Evolutionary conservation across 2,113 vertebrate genomes (phyloP), one percentile per base, ranked within the genome.

Genomic region (Heterotis niloticus): DNA sequence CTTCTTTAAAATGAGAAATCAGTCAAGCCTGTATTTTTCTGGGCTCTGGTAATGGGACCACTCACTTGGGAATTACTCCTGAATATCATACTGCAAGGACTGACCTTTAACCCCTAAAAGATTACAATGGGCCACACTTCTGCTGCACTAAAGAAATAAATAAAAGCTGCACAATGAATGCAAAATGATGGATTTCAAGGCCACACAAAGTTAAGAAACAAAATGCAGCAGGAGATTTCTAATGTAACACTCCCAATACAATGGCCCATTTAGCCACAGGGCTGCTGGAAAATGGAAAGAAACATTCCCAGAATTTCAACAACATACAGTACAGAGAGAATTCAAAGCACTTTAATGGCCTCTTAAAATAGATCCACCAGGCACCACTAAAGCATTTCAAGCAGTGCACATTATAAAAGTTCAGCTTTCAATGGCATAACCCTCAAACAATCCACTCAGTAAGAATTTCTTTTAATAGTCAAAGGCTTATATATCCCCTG

Each of bases 1-100:
- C 79, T 79, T 23, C 84, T 79, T 83, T 81, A 84, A 80, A 80
- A 81, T 77, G 83, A 86, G 85, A 85, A 84, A 85, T 78, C 81
- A 80, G 79, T 83, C 83, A 83, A 85, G 82, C 87, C 84, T 80
- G 54, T 20, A 13, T 18, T 12, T 29, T 11, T 13, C 3, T 13
- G 67, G 24, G 1, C 23, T 24, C 24, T 62, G 56, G 14, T 75
- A 75, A 75, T 75, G 24, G 56, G 26, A 54, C 10, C 78, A 69
- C 72, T 80, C 71, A 56, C 81, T 83, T 68, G 78, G 80, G 79
- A 83, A 83, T 85, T 81, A 82, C 74, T 82, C 62, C 79, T 73
- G 34, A 83, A 83, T 78, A 85, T 81, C 80, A 75, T 54, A 67
- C 82, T 84, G 14, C 59, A 76, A 13, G 59, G 72, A 56, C 23